A percentile compares a stretch with the other conserved stretches of the same genome.
phyloP scores from a whole-genome alignment of 2,797 vertebrate genomes.

The Uromys caudimaculatus region DNA sequence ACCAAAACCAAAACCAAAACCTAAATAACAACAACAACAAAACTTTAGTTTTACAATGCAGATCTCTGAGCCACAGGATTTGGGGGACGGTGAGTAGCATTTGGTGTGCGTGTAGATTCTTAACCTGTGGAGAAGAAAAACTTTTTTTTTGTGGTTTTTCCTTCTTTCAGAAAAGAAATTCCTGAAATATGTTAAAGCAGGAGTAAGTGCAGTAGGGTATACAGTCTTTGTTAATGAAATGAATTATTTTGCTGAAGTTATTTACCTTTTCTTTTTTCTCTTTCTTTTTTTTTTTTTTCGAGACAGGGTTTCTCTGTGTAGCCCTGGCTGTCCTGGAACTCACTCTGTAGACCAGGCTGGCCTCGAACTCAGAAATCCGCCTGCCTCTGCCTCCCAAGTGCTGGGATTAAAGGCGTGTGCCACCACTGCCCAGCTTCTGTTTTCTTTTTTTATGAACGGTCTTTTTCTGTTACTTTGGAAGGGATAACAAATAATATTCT shows the following conservation, averaged over 20 bases:
- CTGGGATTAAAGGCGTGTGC: no score
- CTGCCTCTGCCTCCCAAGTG: no score
- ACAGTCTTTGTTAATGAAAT: slow-evolving; percentile 62
- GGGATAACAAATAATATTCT: not conserved
- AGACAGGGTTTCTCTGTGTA: no score
- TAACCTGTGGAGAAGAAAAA: slow-evolving; percentile 24
- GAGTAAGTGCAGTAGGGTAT: not conserved
- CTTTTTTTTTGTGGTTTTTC: slow-evolving; percentile 20
- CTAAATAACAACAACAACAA: not conserved
- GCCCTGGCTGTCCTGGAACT: no score
- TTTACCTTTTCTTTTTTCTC: slow-evolving; percentile 61
- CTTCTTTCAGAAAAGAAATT: slow-evolving; percentile 52
- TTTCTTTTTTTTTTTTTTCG: no score
- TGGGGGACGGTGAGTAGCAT: not conserved
- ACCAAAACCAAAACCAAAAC: not conserved
- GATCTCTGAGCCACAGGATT: not conserved
- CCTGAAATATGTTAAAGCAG: slow-evolving; percentile 6
- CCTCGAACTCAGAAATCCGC: no score
- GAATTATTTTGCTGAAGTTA: slow-evolving; percentile 50
- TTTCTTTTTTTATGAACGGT: slow-evolving; percentile 43
- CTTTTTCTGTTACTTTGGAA: slow-evolving; percentile 44
- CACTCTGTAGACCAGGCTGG: no score
- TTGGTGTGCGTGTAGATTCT: not conserved
- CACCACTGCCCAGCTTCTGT: no score
- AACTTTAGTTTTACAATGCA: slow-evolving; percentile 43